These are phyloP conservation scores for Amblyopsis rosae DNA, from an alignment of 2,113 vertebrate species.

Conservation along the genomic window DNA sequence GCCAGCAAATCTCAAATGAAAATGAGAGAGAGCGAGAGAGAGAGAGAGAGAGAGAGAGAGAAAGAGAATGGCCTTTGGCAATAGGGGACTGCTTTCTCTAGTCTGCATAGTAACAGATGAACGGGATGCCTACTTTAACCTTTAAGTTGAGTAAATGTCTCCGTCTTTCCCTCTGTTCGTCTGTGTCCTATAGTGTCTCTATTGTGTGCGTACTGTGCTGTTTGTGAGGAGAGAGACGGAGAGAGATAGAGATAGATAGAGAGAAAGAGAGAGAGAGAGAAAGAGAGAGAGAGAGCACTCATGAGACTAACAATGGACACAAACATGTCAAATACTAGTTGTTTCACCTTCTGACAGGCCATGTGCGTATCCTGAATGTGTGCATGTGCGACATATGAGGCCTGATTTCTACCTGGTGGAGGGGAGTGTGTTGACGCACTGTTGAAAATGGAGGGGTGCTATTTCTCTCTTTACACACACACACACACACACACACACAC, in stretches of 20 bases:
- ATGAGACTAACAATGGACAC: not conserved
- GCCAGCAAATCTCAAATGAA: not conserved
- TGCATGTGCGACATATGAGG: too few species aligned
- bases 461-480: too few species aligned
- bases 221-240: slow-evolving; percentile 6
- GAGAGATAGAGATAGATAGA: slow-evolving; percentile 1
- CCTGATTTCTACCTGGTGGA: too few species aligned
- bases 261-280: slow-evolving; percentile 11
- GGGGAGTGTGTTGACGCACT: too few species aligned
- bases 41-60: not conserved
- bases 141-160: slow-evolving; percentile 58
- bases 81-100: slow-evolving; percentile 44
- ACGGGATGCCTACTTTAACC: slow-evolving; percentile 60
- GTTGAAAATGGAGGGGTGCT: too few species aligned
- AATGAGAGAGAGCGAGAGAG: not conserved
- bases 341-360: too few species aligned
- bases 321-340: too few species aligned
- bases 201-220: slow-evolving; percentile 3
- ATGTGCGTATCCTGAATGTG: too few species aligned
- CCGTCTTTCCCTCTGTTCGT: not conserved
- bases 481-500: too few species aligned
- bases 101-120: slow-evolving; percentile 76
- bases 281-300: not conserved
- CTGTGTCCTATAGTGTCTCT: not conserved
- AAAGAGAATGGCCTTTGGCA: slow-evolving; percentile 55